Evolutionary conservation across 2,888 invertebrate genomes (phyloP).

Genomic region (Pristionchus japonicus): DNA sequence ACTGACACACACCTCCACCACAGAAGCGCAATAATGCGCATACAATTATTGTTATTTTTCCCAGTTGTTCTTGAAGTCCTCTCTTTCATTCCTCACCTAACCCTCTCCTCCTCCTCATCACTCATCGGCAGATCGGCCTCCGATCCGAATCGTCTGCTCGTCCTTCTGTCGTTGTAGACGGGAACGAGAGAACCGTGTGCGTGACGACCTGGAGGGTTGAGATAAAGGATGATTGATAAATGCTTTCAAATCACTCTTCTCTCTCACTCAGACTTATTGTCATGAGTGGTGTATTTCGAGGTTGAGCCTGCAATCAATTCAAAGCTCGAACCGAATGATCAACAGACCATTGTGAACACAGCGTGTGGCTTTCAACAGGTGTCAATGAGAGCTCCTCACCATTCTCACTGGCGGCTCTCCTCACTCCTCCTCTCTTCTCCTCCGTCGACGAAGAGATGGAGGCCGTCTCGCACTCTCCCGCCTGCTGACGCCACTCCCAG

Average conservation of each 20-base stretch:
- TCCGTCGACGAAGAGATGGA: constrained; percentile 61
- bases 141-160: constrained; percentile 36
- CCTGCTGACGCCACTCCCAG: constrained; percentile 70
- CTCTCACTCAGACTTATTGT: neutral
- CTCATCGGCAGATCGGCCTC: constrained; percentile 43
- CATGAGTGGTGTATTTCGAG: too few species aligned
- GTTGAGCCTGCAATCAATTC: too few species aligned
- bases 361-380: too few species aligned
- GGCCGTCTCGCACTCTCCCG: constrained; percentile 73
- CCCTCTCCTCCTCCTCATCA: constrained; percentile 42
- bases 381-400: constrained; percentile 50
- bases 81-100: neutral
- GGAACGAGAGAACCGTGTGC: constrained; percentile 14
- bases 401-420: constrained; percentile 62
- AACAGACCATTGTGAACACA: too few species aligned
- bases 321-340: too few species aligned
- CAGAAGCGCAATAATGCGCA: too few species aligned
- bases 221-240: neutral
- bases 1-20: too few species aligned
- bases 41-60: too few species aligned
- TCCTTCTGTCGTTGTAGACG: constrained; percentile 24
- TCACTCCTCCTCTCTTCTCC: constrained; percentile 47
- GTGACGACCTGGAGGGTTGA: constrained; percentile 35
- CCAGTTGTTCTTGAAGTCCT: neutral
- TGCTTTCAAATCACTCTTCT: too few species aligned